Evolutionary conservation across 2,888 invertebrate genomes (phyloP), one percentile per base, ranked within the genome.

Genomic region (Pyrrhia umbra): DNA sequence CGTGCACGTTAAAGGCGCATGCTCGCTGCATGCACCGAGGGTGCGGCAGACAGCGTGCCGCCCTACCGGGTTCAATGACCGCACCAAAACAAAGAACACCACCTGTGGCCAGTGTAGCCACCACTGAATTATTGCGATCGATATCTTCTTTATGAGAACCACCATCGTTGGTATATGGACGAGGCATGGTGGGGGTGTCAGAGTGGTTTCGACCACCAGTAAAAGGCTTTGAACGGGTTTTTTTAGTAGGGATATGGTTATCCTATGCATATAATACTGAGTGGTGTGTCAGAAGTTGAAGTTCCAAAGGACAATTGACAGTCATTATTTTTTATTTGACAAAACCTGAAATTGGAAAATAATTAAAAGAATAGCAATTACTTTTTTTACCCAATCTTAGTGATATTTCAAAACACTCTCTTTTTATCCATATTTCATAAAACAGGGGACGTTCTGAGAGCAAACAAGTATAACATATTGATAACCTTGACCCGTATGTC

Each of bases 11-110:
- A 77, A 82, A 76, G 60, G 85, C 85, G 86, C 85, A 84, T 85
- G 86, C 83, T 71, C 80, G 72, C 6, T 37, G n/a, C 70, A 77
- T 80, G 81, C 75, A 79, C 72, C 65, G 83, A 88, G 92, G 93
- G 90, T 86, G 91, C 83, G 86, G 81, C 80, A 90, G 91, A 88
- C 92, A 66, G 88, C 82, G 67, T 80, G 90, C 74, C 90, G 88
- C 90, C 89, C 71, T 21, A 40, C 49, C 54, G 83, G 75, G 92
- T 92, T 94, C 90, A 84, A 88, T 80, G 93, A 85, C 86, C 92
- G 89, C 85, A 89, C 88, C 90, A 92, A 89, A 93, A 93, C 92
- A 93, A 92, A 89, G 85, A 72, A 75, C 79, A 30, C 37, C 34
- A 34, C 34, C 34, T 34, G 34, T 20, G 84, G 86, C 89, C 92